Evolutionary conservation across 2,113 vertebrate species (phyloP).

Genomic region (Rattus norvegicus): GRCr8 NC_086032.1:86833501-86834000

Average conservation of each 20-base stretch:
- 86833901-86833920: background rate
- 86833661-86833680: background rate
- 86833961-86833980: background rate
- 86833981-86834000: fast-evolving
- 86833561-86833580: background rate
- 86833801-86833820: background rate
- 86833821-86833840: background rate
- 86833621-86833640: background rate
- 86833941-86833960: background rate
- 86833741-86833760: background rate
- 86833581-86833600: no score
- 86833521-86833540: no score
- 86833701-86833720: background rate
- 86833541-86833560: no score
- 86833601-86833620: background rate
- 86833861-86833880: background rate
- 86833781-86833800: background rate
- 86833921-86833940: background rate
- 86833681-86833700: fast-evolving
- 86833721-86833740: background rate
- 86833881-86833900: fast-evolving
- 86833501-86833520: background rate
- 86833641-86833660: no score
- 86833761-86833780: background rate
- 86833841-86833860: background rate